Evolutionary conservation across 2,888 invertebrate species (phyloP).

Genomic region (Buathra laborator): DNA sequence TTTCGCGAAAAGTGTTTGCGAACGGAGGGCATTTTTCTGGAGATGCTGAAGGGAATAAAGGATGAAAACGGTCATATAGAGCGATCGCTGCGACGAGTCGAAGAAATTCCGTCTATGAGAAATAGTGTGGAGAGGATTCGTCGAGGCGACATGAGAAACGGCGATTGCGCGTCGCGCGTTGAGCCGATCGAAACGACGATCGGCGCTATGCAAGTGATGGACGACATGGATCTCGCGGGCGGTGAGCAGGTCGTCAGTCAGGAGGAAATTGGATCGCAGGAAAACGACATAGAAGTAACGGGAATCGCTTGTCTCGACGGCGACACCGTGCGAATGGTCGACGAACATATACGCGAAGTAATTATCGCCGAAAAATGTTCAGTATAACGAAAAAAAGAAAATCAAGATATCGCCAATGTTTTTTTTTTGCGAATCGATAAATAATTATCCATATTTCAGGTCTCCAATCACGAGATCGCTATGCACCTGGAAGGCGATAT

Average conservation of each 20-base stretch:
- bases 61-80: conserved; percentile 75
- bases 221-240: conserved; percentile 80
- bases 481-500: conserved; percentile 82
- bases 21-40: conserved; percentile 86
- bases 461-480: conserved; percentile 82
- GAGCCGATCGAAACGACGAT: conserved; percentile 71
- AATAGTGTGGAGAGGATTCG: conserved; percentile 70
- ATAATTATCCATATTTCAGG: conserved; percentile 71
- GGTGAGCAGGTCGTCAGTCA: conserved; percentile 81
- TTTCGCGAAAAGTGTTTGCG: conserved; percentile 87
- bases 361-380: not conserved
- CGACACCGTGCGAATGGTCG: conserved; percentile 82
- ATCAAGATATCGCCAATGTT: not conserved
- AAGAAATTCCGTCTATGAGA: conserved; percentile 77
- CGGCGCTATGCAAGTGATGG: conserved; percentile 81
- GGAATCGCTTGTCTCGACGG: conserved; percentile 82
- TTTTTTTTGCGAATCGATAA: not conserved
- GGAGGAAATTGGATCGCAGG: conserved; percentile 79
- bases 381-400: not conserved
- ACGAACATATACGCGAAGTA: conserved; percentile 79
- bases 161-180: conserved; percentile 54
- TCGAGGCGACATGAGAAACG: conserved; percentile 45
- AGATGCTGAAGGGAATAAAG: conserved; percentile 83
- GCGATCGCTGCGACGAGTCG: conserved; percentile 74
- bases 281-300: conserved; percentile 79